A percentile compares a stretch with the other conserved stretches of the same genome.
Conservation (phyloP, 2,888 invertebrate genomes). For the Craniophora ligustri region DNA sequence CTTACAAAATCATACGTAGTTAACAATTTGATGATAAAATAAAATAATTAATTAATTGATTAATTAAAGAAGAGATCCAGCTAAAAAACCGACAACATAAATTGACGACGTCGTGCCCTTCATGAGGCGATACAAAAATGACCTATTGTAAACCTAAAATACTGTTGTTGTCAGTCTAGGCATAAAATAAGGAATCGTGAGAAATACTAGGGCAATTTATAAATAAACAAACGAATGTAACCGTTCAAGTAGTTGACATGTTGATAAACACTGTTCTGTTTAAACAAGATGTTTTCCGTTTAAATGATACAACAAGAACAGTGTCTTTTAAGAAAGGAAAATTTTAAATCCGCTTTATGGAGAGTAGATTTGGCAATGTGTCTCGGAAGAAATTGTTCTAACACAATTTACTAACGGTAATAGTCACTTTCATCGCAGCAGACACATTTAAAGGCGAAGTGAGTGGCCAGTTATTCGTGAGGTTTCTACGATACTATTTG, state of each 20-base stretch:
- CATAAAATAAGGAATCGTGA: conserved; percentile 63
- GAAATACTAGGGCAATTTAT: conserved; percentile 70
- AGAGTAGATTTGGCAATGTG: conserved; percentile 68
- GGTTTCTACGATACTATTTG: conserved; percentile 89
- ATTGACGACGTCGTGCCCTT: conserved; percentile 16
- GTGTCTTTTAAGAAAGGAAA: conserved; percentile 55
- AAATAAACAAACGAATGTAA: conserved; percentile 72
- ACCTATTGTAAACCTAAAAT: conserved; percentile 1
- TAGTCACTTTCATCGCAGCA: conserved; percentile 87
- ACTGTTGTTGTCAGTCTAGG: conserved; percentile 10
- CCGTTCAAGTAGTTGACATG: conserved; percentile 66
- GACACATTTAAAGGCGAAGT: conserved; percentile 86
- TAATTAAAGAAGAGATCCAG: conserved; percentile 6
- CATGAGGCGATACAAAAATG: conserved; percentile 14
- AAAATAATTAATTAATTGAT: conserved; percentile 10
- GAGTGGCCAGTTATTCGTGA: conserved; percentile 88
- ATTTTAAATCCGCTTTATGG: conserved; percentile 44
- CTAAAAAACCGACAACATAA: too few species aligned
- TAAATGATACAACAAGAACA: conserved; percentile 60
- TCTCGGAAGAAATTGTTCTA: conserved; percentile 80
- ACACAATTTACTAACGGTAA: conserved; percentile 85
- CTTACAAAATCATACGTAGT: conserved; percentile 14
- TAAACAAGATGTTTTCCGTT: conserved; percentile 70
- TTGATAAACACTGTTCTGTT: conserved; percentile 75
- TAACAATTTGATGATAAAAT: conserved; percentile 6